Evolutionary conservation across 2,113 vertebrate genomes (phyloP).

Genomic region (Bujurquina vittata): DNA sequence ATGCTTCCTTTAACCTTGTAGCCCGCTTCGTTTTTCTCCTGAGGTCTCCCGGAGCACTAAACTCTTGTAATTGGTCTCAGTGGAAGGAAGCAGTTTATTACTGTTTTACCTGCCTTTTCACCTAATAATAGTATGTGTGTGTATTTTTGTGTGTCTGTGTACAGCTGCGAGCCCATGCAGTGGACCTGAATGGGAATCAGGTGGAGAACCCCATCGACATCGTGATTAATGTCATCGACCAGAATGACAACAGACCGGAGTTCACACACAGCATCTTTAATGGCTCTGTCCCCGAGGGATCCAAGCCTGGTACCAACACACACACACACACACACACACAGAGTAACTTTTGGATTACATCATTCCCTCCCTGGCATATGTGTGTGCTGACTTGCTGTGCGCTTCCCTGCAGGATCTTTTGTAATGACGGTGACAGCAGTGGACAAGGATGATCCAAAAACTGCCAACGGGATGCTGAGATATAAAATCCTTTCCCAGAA

Average conservation of each 20-base stretch:
- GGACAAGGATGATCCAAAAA: slow-evolving; percentile 93
- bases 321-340: background rate
- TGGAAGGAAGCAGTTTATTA: slow-evolving; percentile 7
- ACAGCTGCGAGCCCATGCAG: slow-evolving; percentile 93
- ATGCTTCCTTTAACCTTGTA: background rate
- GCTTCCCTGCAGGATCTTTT: slow-evolving; percentile 85
- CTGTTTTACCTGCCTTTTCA: background rate
- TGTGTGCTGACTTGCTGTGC: background rate
- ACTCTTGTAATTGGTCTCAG: background rate
- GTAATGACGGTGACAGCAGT: slow-evolving; percentile 96
- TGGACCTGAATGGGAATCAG: slow-evolving; percentile 97
- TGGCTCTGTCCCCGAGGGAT: slow-evolving; percentile 93
- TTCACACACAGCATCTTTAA: slow-evolving; percentile 94
- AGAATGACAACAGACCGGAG: slow-evolving; percentile 97
- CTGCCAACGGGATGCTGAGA: slow-evolving; percentile 93
- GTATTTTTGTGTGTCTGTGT: slow-evolving; percentile 29
- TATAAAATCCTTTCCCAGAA: slow-evolving; percentile 96
- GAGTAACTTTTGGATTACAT: background rate
- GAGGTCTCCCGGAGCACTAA: background rate
- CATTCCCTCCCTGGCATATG: background rate
- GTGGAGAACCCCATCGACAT: slow-evolving; percentile 99
- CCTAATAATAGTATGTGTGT: background rate
- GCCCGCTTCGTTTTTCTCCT: background rate
- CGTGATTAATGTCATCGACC: slow-evolving; percentile 97
- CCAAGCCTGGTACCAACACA: slow-evolving; percentile 88